Evolutionary conservation across 2,797 vertebrate species (phyloP), one percentile per base, ranked within the genome.

Genomic region (Perodicticus potto): DNA sequence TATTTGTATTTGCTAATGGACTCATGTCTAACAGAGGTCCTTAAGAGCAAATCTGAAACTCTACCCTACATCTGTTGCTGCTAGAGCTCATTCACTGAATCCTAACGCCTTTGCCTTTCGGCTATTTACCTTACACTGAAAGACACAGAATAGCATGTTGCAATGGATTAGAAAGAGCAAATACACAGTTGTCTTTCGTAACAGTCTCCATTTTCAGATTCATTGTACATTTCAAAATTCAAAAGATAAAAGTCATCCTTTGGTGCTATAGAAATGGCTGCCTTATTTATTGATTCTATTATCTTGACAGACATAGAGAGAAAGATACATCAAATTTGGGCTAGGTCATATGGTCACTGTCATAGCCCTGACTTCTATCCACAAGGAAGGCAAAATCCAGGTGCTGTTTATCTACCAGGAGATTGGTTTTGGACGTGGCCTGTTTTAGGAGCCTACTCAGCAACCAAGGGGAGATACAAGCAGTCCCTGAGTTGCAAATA

Each of bases 161-260:
- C 17, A 45, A 85, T 32, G 40, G 69, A 90, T 57, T 65, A 95
- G 74, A 88, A 81, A 86, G 57, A 91, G 53, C 59, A 97, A 93
- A 96, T 37, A 57, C 3, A 86, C 11, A 87, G 74, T 10, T 81
- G 76, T 90, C 40, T 85, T 85, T 69, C 94, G 57, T 40, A 76
- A 3, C 85, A 86, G 55, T 32, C 37, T 91, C 65, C 45, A 72
- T 80, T 76, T 93, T 95, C 61, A 89, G 45, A 25, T 88, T 29
- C 93, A 67, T 14, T 17, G 40, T 57, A 65, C 13, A 61, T 84
- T 91, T 96, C 82, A 57, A 96, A 96, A 82, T 92, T 95, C 91
- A 94, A n/a, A 2, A 96, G 49, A 67, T 91, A 92, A 92, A 94
- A 91, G 94, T 40, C 43, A 73, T n/a, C 65, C 74, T 72, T 83